These are phyloP conservation scores for Drosophila ohnishii DNA, from an alignment of 1,140 invertebrate species.

Conservation along the genomic window DNA sequence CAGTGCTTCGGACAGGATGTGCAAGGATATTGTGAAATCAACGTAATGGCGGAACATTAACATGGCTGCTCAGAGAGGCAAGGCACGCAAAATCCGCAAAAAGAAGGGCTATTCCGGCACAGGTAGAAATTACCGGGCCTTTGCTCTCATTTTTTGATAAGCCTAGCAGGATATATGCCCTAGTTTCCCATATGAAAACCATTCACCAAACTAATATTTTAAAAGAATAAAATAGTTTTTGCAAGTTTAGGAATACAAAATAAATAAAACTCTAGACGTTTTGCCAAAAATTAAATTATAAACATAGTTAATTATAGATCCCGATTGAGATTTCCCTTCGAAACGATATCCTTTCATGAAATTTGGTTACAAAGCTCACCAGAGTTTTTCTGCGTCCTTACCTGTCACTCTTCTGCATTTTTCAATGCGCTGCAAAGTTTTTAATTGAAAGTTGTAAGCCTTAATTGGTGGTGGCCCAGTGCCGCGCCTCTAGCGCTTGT, in stretches of 20 bases:
- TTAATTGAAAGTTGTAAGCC: slow-evolving; percentile 22
- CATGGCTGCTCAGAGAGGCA: slow-evolving; percentile 56
- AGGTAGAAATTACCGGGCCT: background rate
- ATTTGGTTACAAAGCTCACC: background rate
- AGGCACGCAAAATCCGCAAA: background rate
- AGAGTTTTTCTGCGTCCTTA: slow-evolving; percentile 7
- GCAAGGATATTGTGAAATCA: slow-evolving; percentile 79
- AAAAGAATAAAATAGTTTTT: too few species aligned
- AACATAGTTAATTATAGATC: background rate
- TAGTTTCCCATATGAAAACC: too few species aligned
- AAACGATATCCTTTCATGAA: background rate
- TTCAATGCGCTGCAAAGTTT: slow-evolving; percentile 20
- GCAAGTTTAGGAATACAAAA: too few species aligned
- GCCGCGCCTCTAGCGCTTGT: slow-evolving; percentile 19
- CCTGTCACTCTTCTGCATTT: slow-evolving; percentile 14
- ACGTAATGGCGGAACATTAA: slow-evolving; percentile 73
- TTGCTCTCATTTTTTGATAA: background rate
- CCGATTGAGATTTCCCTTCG: background rate
- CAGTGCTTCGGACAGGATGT: slow-evolving; percentile 62
- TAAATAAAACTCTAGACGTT: too few species aligned
- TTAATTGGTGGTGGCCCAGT: slow-evolving; percentile 16
- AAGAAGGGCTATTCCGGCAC: background rate
- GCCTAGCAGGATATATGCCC: too few species aligned
- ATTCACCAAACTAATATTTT: too few species aligned
- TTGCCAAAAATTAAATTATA: too few species aligned